phyloP scores from a whole-genome alignment of 2,797 vertebrate genomes.

The Brachyalestes nurse region DNA sequence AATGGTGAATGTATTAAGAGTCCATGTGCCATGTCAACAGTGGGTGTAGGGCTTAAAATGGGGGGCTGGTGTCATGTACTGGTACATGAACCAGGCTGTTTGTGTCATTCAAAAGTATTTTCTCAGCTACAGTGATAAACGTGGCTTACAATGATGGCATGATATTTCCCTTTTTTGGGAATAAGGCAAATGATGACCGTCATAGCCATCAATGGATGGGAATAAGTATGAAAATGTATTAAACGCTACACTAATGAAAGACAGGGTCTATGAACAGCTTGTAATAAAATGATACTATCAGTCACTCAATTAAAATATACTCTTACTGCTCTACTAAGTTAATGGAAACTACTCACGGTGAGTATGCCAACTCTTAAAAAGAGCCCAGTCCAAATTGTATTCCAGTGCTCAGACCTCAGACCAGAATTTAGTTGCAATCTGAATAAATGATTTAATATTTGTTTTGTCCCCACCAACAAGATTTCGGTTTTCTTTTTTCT shows the following conservation, averaged over 20 bases:
- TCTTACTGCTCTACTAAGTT: neutral
- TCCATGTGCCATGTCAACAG: neutral
- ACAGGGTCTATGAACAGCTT: neutral
- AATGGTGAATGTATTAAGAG: neutral
- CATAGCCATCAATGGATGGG: no score
- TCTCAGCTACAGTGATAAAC: neutral
- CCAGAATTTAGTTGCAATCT: neutral
- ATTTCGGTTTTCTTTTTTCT: neutral
- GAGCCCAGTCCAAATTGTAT: neutral
- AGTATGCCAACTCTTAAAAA: neutral
- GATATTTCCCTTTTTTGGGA: neutral
- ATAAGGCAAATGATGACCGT: neutral
- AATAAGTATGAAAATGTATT: neutral
- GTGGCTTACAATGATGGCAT: neutral
- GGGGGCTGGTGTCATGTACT: no score
- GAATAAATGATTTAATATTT: neutral
- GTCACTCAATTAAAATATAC: neutral
- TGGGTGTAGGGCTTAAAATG: neutral
- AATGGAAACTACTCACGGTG: neutral
- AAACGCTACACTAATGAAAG: neutral
- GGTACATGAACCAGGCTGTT: no score
- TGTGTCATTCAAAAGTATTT: neutral
- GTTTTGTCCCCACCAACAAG: neutral
- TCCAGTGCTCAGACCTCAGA: neutral
- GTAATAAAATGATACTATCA: neutral